Percentiles rank a stretch among this genome's conserved stretches.
Evolutionary conservation across 2,797 vertebrate genomes (phyloP).

Genomic region (Tapera naevia): DNA sequence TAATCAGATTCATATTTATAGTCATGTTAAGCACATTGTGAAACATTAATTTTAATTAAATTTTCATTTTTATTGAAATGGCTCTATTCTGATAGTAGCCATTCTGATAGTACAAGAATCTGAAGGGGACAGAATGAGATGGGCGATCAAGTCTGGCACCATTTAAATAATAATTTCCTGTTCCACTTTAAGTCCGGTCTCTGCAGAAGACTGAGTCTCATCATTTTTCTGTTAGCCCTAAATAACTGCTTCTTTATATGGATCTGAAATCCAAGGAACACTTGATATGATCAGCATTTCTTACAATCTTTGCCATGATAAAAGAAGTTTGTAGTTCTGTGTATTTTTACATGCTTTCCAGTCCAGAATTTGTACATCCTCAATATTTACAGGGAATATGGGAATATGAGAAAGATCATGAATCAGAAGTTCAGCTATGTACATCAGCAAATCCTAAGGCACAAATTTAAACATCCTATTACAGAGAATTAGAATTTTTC

Average conservation of each 20-base stretch:
- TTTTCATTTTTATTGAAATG: neutral
- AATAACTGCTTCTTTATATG: neutral
- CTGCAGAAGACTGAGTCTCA: neutral
- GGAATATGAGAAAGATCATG: neutral
- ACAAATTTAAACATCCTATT: slow-evolving; percentile 1
- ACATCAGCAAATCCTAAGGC: slow-evolving; percentile 6
- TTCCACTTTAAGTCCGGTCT: neutral
- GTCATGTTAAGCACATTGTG: neutral
- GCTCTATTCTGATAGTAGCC: neutral
- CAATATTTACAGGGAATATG: neutral
- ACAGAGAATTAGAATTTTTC: neutral
- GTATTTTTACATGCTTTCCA: neutral
- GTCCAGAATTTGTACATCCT: neutral
- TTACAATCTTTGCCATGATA: neutral
- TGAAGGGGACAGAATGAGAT: neutral
- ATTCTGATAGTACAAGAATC: neutral
- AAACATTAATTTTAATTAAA: neutral
- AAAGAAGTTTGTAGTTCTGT: neutral
- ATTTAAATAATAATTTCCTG: neutral
- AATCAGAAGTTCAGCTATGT: slow-evolving; percentile 5
- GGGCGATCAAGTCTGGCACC: neutral
- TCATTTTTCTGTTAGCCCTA: neutral
- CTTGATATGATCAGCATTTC: neutral
- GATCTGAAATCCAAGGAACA: neutral
- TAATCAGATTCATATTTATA: neutral